A percentile compares a stretch with the other conserved stretches of the same genome.
phyloP scores from a whole-genome alignment of 2,797 vertebrate genomes.

The Macropodus opercularis region DNA sequence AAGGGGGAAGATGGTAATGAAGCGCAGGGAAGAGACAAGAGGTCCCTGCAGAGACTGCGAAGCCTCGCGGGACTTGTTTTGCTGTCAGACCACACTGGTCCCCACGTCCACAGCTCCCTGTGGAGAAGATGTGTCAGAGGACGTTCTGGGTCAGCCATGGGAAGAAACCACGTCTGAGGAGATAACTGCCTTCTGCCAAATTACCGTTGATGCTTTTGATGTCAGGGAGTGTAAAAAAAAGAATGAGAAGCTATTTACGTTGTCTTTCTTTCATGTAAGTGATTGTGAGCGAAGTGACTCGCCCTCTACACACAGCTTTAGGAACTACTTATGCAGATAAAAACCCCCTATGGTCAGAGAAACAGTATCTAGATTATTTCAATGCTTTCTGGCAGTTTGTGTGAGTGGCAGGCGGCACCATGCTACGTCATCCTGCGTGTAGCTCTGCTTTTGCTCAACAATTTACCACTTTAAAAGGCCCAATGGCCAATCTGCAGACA shows the following conservation, averaged over 20 bases:
- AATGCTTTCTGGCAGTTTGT: slow-evolving; percentile 34
- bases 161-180: slow-evolving; percentile 67
- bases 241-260: slow-evolving; percentile 16
- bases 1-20: slow-evolving; percentile 74
- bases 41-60: slow-evolving; percentile 57
- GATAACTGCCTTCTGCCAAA: slow-evolving; percentile 72
- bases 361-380: slow-evolving; percentile 16
- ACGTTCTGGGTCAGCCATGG: slow-evolving; percentile 75
- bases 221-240: slow-evolving; percentile 49
- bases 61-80: slow-evolving; percentile 73
- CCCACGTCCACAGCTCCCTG: slow-evolving; percentile 68
- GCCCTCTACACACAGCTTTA: slow-evolving; percentile 1
- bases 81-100: slow-evolving; percentile 66
- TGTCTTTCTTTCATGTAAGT: background rate
- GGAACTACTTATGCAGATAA: background rate
- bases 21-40: slow-evolving; percentile 73
- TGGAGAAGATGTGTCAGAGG: slow-evolving; percentile 71
- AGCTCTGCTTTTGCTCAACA: slow-evolving; percentile 93
- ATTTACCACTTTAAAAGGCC: slow-evolving; percentile 91
- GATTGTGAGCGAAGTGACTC: too few relatives aligned
- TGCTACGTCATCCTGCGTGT: slow-evolving; percentile 75
- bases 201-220: slow-evolving; percentile 63
- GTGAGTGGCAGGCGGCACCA: slow-evolving; percentile 59
- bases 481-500: slow-evolving; percentile 96
- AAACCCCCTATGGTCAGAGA: slow-evolving; percentile 1